Evolutionary conservation across 2,797 vertebrate species (phyloP).

Genomic region (Geotrypetes seraphini): DNA sequence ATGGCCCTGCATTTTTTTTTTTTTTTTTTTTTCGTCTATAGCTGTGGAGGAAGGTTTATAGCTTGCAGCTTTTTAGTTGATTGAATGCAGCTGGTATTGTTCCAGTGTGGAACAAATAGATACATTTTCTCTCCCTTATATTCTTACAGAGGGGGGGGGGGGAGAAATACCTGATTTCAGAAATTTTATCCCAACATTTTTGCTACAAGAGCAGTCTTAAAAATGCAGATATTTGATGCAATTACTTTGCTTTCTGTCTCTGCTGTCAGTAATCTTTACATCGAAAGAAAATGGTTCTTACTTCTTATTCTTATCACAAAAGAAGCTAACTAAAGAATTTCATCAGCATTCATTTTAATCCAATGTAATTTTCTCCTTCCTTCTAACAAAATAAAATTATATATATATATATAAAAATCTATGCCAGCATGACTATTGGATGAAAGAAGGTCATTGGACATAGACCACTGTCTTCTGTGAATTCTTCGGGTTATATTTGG

Average conservation of each 20-base stretch:
- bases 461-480: slow-evolving; percentile 41
- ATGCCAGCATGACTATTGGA: slow-evolving; percentile 26
- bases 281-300: slow-evolving; percentile 43
- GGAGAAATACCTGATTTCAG: slow-evolving; percentile 56
- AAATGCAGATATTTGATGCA: slow-evolving; percentile 60
- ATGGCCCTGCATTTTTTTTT: slow-evolving; percentile 59
- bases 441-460: slow-evolving; percentile 39
- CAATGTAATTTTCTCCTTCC: slow-evolving; percentile 49
- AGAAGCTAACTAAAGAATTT: slow-evolving; percentile 53
- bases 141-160: too few relatives aligned
- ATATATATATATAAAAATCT: slow-evolving; percentile 34
- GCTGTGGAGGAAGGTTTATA: slow-evolving; percentile 71
- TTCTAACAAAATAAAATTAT: slow-evolving; percentile 47
- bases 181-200: slow-evolving; percentile 53
- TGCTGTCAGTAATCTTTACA: slow-evolving; percentile 41
- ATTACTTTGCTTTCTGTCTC: slow-evolving; percentile 44
- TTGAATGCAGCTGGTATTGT: slow-evolving; percentile 75
- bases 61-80: slow-evolving; percentile 74
- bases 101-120: slow-evolving; percentile 72
- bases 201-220: slow-evolving; percentile 58
- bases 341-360: slow-evolving; percentile 60
- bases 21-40: slow-evolving; percentile 31
- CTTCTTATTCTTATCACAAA: slow-evolving; percentile 57
- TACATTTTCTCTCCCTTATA: slow-evolving; percentile 64
- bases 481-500: slow-evolving; percentile 28